Conservation (phyloP, 2,113 vertebrate species). For the Perca schrenkii region DNA sequence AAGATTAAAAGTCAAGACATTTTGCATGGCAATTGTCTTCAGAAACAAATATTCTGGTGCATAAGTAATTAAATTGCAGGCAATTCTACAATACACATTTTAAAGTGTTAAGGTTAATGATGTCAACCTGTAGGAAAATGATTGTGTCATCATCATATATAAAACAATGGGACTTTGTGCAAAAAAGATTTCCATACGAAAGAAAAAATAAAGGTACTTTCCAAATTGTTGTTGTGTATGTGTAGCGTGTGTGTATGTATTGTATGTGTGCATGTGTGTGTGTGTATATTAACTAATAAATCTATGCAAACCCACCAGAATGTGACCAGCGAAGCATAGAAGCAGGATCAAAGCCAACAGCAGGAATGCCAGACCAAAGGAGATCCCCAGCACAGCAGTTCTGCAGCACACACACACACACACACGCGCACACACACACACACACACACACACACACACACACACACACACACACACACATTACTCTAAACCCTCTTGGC, state of each 20-base stretch:
- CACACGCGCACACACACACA: slow-evolving; percentile 40
- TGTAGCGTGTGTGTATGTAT: not conserved
- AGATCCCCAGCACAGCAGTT: slow-evolving; percentile 92
- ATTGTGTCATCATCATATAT: not conserved
- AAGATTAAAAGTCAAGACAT: too few relatives aligned
- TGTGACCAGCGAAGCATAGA: slow-evolving; percentile 94
- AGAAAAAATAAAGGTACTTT: not conserved
- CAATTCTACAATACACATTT: too few relatives aligned
- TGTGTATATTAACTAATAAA: slow-evolving; percentile 4
- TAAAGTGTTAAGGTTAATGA: not conserved
- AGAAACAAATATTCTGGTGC: too few relatives aligned
- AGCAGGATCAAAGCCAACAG: slow-evolving; percentile 91
- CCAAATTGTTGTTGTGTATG: not conserved
- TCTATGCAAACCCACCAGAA: slow-evolving; percentile 89
- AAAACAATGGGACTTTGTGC: not conserved
- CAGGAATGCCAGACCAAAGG: slow-evolving; percentile 92
- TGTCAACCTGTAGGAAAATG: not conserved
- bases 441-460: slow-evolving; percentile 18
- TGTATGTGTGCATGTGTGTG: slow-evolving; percentile 5
- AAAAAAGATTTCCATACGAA: not conserved
- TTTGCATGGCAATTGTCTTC: too few relatives aligned
- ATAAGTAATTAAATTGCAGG: too few relatives aligned
- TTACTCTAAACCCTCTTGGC: slow-evolving; percentile 20
- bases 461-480: not conserved
- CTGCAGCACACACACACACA: slow-evolving; percentile 77